phyloP scores from a whole-genome alignment of 2,113 vertebrate genomes.

The Heteronetta atricapilla region DNA sequence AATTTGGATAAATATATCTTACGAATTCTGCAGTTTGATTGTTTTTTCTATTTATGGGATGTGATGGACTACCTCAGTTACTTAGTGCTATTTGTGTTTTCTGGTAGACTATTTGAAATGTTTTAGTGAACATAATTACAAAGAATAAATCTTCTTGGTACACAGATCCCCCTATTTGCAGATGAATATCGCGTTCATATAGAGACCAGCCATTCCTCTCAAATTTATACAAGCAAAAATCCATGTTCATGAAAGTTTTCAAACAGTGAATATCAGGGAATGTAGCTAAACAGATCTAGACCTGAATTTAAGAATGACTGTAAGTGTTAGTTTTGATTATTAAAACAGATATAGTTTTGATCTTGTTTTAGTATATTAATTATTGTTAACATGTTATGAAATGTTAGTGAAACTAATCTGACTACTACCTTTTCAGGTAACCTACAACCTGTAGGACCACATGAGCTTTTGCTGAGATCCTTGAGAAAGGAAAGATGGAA shows the following conservation, averaged over 20 bases:
- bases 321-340: neutral
- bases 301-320: neutral
- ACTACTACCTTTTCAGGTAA: neutral
- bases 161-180: neutral
- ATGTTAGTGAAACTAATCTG: neutral
- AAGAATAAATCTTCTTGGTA: neutral
- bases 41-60: neutral
- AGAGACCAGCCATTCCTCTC: neutral
- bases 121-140: neutral
- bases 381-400: neutral
- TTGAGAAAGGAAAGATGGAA: neutral
- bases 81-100: constrained; percentile 7
- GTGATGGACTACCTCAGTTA: neutral
- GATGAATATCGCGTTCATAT: neutral
- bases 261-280: neutral
- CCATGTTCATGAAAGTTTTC: neutral
- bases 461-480: neutral
- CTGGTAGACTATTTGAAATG: neutral
- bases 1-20: neutral
- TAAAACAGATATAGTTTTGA: neutral
- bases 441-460: neutral
- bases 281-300: neutral
- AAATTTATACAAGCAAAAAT: constrained; percentile 10
- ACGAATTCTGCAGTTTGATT: neutral
- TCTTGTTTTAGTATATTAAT: neutral